Base-by-base conservation (phyloP, 2,797 vertebrate genomes). In the Parotocinclus haroldoi region DNA sequence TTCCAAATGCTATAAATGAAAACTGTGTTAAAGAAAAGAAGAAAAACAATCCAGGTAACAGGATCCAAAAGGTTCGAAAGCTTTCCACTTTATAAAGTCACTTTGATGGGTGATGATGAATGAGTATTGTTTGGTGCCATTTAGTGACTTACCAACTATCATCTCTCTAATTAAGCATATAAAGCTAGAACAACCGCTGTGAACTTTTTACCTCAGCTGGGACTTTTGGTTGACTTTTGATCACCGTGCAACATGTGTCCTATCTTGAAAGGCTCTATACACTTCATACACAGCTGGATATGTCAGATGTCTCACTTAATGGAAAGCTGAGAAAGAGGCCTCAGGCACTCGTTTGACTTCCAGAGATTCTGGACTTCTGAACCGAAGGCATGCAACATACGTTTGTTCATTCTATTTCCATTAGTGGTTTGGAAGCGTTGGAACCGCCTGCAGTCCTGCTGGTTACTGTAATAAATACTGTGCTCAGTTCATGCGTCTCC, bases 311-410 rank as follows among this genome's bases (percentile, higher is more conserved):
- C 52, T 66, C 38, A 54, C 48, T 72, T 66, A 18, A 68, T 49
- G 46, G 58, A 50, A 72, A 72, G 58, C 36, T 57, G 58, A 62
- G 53, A 62, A 45, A 46, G 57, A 62, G 48, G 18, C 38, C 46
- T 45, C 40, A 66, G 49, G n/a, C 13, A 18, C 58, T 62, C 50
- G 61, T 42, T 56, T 56, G 42, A 44, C 46, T 72, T 66, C 51
- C 57, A 66, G 58, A 61, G 63, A 62, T 72, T 71, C 51, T 72
- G 69, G 38, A 72, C 69, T 66, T 66, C 69, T 72, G 52, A 72
- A 72, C 58, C 56, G 50, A 50, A 64, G 58, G 62, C 58, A 66
- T 62, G 64, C 64, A 63, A 66, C 69, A 71, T 48, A 65, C 45
- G 52, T 62, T 64, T 56, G 65, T 66, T 66, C 37, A 61, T 55